These are phyloP conservation scores for Monomorium pharaonis DNA, from an alignment of 1,140 invertebrate genomes.

Conservation along the genomic window DNA sequence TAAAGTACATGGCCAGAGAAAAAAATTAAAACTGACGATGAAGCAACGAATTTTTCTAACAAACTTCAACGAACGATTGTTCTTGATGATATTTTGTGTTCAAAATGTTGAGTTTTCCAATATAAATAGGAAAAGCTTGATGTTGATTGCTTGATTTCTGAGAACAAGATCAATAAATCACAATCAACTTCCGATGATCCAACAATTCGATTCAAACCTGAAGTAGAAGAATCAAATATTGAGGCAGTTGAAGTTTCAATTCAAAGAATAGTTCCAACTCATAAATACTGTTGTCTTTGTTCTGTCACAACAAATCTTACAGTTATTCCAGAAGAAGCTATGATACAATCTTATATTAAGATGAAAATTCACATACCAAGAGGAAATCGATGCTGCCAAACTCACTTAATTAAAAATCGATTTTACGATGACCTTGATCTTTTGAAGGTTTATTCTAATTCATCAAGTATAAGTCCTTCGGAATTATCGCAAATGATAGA, in stretches of 20 bases:
- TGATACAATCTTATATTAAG: constrained; percentile 56
- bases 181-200: not conserved
- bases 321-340: constrained; percentile 55
- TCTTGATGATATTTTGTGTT: not conserved
- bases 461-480: not conserved
- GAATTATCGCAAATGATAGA: not conserved
- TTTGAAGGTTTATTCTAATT: not conserved
- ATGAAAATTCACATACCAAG: constrained; percentile 59
- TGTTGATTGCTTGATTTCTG: too few relatives aligned
- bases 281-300: constrained; percentile 51
- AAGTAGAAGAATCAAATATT: not conserved
- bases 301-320: constrained; percentile 1
- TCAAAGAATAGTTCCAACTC: not conserved
- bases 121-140: not conserved
- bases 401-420: constrained; percentile 55
- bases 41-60: not conserved
- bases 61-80: not conserved
- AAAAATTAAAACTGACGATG: not conserved
- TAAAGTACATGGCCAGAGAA: not conserved
- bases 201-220: not conserved
- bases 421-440: constrained; percentile 7
- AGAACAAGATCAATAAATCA: not conserved
- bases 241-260: not conserved
- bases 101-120: not conserved
- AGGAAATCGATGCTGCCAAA: constrained; percentile 65